These are phyloP conservation scores for Parotia lawesii DNA, from an alignment of 2,113 vertebrate genomes.

Conservation along the genomic window DNA sequence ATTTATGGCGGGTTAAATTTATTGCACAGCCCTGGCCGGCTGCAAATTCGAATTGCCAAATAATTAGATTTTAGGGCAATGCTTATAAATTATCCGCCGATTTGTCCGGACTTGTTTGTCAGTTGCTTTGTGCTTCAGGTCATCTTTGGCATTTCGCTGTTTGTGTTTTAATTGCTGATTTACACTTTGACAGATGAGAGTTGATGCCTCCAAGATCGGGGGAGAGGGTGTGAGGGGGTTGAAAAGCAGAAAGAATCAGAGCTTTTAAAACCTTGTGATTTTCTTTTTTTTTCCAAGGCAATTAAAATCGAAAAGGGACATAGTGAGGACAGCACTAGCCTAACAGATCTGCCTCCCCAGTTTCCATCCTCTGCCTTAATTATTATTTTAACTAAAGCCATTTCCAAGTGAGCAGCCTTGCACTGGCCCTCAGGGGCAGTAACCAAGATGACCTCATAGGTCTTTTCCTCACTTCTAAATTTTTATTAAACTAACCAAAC, in stretches of 20 bases:
- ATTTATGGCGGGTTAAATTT: conserved; percentile 93
- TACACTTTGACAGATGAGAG: conserved; percentile 91
- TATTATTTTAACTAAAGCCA: conserved; percentile 68
- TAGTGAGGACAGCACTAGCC: conserved; percentile 56
- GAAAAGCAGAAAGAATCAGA: conserved; percentile 39
- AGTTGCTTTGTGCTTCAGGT: conserved; percentile 89
- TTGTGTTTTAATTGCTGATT: conserved; percentile 93
- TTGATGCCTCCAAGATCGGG: conserved; percentile 80
- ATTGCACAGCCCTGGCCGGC: conserved; percentile 85
- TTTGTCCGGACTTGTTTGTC: conserved; percentile 95
- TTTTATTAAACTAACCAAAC: conserved; percentile 40
- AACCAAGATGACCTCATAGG: conserved; percentile 34
- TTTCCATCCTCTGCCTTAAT: conserved; percentile 47
- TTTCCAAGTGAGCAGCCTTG: conserved; percentile 36
- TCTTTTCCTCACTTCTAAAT: conserved; percentile 1
- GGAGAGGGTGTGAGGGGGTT: conserved; percentile 49
- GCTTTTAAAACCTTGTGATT: conserved; percentile 71
- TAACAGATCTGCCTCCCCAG: conserved; percentile 17
- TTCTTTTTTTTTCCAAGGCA: conserved; percentile 65
- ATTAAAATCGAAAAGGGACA: conserved; percentile 70
- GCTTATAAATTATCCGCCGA: conserved; percentile 92
- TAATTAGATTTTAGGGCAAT: conserved; percentile 94
- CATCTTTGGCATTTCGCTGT: conserved; percentile 92
- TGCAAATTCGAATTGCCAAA: conserved; percentile 94
- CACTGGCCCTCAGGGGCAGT: conserved; percentile 19